phyloP scores from a whole-genome alignment of 2,113 vertebrate species.

The Dolichotis patagonum region DNA sequence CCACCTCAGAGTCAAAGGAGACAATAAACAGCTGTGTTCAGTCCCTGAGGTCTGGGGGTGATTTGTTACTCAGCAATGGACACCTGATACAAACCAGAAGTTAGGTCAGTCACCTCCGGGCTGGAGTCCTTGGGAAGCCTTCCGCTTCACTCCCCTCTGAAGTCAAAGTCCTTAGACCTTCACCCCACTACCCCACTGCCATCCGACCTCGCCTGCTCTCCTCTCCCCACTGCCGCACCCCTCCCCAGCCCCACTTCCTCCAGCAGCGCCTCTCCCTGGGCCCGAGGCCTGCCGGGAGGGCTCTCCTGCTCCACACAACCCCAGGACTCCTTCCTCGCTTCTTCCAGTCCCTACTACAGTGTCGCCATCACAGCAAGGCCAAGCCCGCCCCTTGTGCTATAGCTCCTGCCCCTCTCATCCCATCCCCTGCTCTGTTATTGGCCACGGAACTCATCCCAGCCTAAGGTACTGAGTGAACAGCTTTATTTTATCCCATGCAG shows the following conservation, averaged over 20 bases:
- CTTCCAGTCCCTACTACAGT: not conserved
- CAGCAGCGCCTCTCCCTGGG: fast-evolving
- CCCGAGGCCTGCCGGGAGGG: not conserved
- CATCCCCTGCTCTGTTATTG: not conserved
- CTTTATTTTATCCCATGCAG: not conserved
- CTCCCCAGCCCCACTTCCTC: too few relatives aligned
- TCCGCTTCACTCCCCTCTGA: not conserved
- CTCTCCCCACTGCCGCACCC: not conserved
- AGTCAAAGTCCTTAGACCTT: not conserved
- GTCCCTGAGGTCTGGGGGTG: not conserved
- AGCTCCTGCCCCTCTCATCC: not conserved
- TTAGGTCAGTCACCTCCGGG: not conserved
- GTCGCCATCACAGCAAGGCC: not conserved
- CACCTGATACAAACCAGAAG: not conserved
- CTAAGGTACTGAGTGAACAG: not conserved
- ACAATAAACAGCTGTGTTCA: not conserved
- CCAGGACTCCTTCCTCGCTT: not conserved
- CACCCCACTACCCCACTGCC: not conserved
- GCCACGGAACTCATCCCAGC: not conserved
- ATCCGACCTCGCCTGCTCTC: not conserved
- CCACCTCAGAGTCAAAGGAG: not conserved
- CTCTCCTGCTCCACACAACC: not conserved
- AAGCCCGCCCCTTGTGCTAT: too few relatives aligned
- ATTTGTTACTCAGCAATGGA: not conserved
- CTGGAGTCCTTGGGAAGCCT: not conserved